Evolutionary conservation across 2,888 invertebrate species (phyloP).

Genomic region (Pecten maximus): DNA sequence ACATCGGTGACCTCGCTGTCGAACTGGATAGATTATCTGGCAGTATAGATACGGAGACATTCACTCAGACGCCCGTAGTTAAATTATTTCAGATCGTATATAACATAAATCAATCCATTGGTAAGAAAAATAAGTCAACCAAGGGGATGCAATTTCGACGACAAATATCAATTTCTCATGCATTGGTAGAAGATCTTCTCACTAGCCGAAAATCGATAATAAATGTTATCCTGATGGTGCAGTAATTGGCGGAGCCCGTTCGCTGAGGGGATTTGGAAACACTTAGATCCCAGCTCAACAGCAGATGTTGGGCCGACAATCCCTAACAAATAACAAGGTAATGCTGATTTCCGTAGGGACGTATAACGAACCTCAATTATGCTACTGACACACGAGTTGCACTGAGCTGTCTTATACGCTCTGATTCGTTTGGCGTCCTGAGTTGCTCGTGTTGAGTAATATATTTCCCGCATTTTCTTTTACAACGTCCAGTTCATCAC

Average conservation of each 20-base stretch:
- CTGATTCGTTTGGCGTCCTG: too few species aligned
- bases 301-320: neutral
- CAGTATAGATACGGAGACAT: neutral
- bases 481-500: too few species aligned
- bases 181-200: neutral
- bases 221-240: neutral
- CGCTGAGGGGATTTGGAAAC: neutral
- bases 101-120: neutral
- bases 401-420: too few species aligned
- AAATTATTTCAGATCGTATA: neutral
- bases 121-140: neutral
- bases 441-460: too few species aligned
- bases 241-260: neutral
- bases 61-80: neutral
- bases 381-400: neutral
- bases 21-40: neutral
- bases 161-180: constrained; percentile 27
- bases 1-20: neutral
- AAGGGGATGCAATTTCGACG: neutral
- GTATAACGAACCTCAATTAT: neutral
- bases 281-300: neutral
- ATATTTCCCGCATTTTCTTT: too few species aligned
- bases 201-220: neutral
- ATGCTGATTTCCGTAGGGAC: neutral
- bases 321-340: neutral